phyloP scores from a whole-genome alignment of 2,888 invertebrate species.

The Tridacna gigas region DNA sequence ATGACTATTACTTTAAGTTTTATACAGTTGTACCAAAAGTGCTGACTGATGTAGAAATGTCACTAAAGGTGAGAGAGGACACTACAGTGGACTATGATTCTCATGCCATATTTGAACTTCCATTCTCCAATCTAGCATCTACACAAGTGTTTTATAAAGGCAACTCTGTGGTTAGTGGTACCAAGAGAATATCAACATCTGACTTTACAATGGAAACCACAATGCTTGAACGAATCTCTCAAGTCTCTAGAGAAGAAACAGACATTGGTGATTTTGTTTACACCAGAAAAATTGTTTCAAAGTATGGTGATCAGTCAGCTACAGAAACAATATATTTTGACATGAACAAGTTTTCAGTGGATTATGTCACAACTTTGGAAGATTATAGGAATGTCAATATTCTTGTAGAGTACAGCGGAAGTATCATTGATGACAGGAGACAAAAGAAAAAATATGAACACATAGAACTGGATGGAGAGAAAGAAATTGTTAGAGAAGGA shows the following conservation, averaged over 20 bases:
- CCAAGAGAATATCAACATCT: not conserved
- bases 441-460: not conserved
- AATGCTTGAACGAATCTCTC: constrained; percentile 23
- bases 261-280: not conserved
- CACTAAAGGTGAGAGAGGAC: not conserved
- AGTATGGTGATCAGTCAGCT: constrained; percentile 34
- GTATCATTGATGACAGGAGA: not conserved
- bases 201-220: constrained; percentile 40
- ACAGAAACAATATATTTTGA: constrained; percentile 9
- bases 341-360: constrained; percentile 12
- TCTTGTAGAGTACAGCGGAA: constrained; percentile 29
- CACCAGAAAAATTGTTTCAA: not conserved
- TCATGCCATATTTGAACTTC: constrained; percentile 29
- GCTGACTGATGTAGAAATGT: constrained; percentile 11
- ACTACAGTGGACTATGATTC: not conserved
- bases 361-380: constrained; percentile 49
- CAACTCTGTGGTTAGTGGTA: not conserved
- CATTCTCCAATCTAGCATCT: constrained; percentile 29
- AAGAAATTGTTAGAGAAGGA: not conserved
- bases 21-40: constrained; percentile 1
- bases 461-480: not conserved
- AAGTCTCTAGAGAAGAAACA: not conserved
- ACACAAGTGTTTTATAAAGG: constrained; percentile 13
- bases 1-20: not conserved
- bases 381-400: constrained; percentile 51